Evolutionary conservation across 1,140 invertebrate genomes (phyloP).

Genomic region (Fopius arisanus): DNA sequence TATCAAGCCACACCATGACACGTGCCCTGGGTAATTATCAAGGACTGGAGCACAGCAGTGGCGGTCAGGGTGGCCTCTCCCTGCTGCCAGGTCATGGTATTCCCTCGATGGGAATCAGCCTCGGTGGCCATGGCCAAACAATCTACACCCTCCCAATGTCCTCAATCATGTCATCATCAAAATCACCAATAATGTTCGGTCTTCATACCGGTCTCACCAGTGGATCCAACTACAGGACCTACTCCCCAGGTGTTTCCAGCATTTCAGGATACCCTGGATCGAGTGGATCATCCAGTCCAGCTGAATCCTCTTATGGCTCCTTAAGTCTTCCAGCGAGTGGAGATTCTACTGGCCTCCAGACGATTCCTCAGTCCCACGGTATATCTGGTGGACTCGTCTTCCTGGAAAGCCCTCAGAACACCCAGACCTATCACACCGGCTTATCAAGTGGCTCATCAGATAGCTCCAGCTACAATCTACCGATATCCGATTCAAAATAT

Average conservation of each 20-base stretch:
- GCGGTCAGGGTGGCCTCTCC: slow-evolving; percentile 1
- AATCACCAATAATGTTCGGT: slow-evolving; percentile 57
- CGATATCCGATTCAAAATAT: slow-evolving; percentile 33
- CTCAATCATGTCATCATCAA: slow-evolving; percentile 39
- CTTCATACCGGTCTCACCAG: slow-evolving; percentile 21
- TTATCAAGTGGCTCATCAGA: slow-evolving; percentile 47
- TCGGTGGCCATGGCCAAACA: slow-evolving; percentile 35
- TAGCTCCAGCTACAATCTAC: slow-evolving; percentile 49
- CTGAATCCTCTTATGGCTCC: too few relatives aligned
- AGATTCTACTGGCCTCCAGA: slow-evolving; percentile 5
- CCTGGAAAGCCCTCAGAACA: neutral
- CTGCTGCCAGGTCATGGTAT: slow-evolving; percentile 34
- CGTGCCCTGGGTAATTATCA: neutral
- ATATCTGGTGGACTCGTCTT: slow-evolving; percentile 28
- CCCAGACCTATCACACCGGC: slow-evolving; percentile 34
- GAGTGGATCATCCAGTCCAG: too few relatives aligned
- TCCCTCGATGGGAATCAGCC: slow-evolving; percentile 27
- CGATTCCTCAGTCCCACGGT: slow-evolving; percentile 35
- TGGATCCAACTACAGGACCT: slow-evolving; percentile 15
- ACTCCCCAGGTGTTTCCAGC: too few relatives aligned
- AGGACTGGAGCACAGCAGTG: neutral
- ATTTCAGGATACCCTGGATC: too few relatives aligned
- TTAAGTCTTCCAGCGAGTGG: too few relatives aligned
- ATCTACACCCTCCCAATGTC: slow-evolving; percentile 1
- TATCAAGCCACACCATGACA: slow-evolving; percentile 32